Conservation (phyloP, 2,113 vertebrate genomes). For the Zosterops lateralis region DNA sequence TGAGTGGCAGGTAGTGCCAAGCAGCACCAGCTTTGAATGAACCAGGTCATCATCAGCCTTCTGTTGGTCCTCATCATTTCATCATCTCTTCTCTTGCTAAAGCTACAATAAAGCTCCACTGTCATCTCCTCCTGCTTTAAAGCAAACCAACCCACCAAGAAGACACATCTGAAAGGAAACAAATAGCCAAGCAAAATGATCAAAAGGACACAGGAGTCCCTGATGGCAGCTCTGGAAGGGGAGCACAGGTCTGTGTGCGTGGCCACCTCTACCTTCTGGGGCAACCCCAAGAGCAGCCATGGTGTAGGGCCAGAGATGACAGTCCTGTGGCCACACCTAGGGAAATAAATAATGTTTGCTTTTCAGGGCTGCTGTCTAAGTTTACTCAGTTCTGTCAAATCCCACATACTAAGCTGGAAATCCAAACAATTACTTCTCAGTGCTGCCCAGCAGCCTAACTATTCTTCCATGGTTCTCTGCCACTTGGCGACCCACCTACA, state of each 20-base stretch:
- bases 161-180: neutral
- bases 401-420: neutral
- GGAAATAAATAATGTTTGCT: neutral
- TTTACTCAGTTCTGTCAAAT: neutral
- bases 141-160: neutral
- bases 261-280: neutral
- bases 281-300: neutral
- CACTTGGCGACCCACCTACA: neutral
- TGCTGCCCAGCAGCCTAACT: neutral
- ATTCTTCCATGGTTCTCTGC: neutral
- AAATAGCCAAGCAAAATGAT: neutral
- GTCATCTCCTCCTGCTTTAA: neutral
- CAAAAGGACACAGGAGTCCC: neutral
- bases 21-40: neutral
- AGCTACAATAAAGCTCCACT: neutral
- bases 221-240: neutral
- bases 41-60: neutral
- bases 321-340: neutral
- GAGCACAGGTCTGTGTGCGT: fast-evolving
- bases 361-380: neutral
- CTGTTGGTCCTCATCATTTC: neutral
- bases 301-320: neutral
- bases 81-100: neutral
- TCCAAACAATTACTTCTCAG: neutral
- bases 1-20: neutral